These are phyloP conservation scores for Tarsius wallacei DNA, from an alignment of 2,797 vertebrate species.

Conservation along the genomic window DNA sequence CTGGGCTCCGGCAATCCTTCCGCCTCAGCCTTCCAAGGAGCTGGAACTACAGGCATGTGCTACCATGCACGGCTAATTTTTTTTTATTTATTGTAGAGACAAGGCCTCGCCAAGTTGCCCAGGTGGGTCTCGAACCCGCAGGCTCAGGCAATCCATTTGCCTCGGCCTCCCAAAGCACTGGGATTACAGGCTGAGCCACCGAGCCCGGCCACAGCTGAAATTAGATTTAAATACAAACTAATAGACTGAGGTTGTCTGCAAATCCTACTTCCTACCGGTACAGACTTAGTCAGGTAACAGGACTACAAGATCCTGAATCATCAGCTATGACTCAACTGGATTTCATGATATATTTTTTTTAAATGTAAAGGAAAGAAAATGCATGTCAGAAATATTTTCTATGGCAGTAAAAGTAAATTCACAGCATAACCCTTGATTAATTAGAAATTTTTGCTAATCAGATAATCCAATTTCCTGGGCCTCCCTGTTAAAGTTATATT, in stretches of 20 bases:
- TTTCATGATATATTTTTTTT: background rate
- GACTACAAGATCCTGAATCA: background rate
- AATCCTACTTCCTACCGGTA: too few species aligned
- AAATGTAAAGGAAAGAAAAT: slow-evolving; percentile 7
- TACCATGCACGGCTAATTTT: too few species aligned
- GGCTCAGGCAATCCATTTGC: too few species aligned
- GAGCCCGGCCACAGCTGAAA: background rate
- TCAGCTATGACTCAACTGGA: slow-evolving; percentile 21
- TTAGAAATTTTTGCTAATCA: slow-evolving; percentile 12
- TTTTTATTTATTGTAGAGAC: too few species aligned
- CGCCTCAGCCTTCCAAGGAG: too few species aligned
- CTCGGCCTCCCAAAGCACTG: too few species aligned
- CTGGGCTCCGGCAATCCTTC: too few species aligned
- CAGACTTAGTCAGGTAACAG: background rate
- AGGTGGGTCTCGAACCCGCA: too few species aligned
- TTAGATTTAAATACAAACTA: slow-evolving; percentile 40
- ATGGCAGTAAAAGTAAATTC: slow-evolving; percentile 30
- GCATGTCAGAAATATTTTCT: slow-evolving; percentile 43
- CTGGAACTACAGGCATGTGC: too few species aligned
- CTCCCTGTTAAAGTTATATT: slow-evolving; percentile 6
- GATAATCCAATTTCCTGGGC: background rate
- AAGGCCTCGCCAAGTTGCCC: too few species aligned
- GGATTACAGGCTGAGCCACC: too few species aligned
- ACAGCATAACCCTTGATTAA: background rate
- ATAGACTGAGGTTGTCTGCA: too few species aligned